Evolutionary conservation across 1,140 invertebrate species (phyloP).

Genomic region (Branchinecta lindahli): DNA sequence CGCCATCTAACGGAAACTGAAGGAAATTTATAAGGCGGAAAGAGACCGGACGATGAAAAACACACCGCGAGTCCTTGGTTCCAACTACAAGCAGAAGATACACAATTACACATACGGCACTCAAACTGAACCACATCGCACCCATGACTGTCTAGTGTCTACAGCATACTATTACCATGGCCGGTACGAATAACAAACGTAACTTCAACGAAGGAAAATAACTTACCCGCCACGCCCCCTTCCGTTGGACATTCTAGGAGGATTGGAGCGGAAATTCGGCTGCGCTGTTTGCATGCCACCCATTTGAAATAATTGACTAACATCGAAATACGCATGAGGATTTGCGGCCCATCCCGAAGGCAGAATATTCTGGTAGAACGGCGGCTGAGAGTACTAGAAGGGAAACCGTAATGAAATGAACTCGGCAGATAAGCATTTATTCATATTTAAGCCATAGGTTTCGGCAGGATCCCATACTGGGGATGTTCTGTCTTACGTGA

Average conservation of each 20-base stretch:
- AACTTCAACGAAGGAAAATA: not conserved
- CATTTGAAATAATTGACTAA: conserved; percentile 1
- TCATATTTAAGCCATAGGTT: not conserved
- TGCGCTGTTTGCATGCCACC: conserved; percentile 13
- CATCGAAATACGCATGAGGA: not conserved
- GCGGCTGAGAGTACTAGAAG: conserved; percentile 24
- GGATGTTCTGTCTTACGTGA: too few relatives aligned
- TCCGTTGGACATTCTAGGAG: not conserved
- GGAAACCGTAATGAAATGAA: conserved; percentile 7
- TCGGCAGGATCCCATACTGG: too few relatives aligned
- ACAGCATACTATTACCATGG: too few relatives aligned
- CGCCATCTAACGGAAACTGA: too few relatives aligned
- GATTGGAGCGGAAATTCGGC: not conserved
- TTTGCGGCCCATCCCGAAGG: conserved; percentile 21
- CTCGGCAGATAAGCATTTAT: not conserved
- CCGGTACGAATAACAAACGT: too few relatives aligned
- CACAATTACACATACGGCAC: too few relatives aligned
- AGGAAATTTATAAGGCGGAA: too few relatives aligned
- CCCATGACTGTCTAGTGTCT: too few relatives aligned
- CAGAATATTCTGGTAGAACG: not conserved
- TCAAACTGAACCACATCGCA: too few relatives aligned
- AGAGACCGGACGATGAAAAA: too few relatives aligned
- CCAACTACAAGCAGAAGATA: too few relatives aligned
- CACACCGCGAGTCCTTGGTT: too few relatives aligned
- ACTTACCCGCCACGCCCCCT: not conserved